Evolutionary conservation across 2,113 vertebrate species (phyloP), one percentile per base, ranked within the genome.

Genomic region (Nycticorax nycticorax): DNA sequence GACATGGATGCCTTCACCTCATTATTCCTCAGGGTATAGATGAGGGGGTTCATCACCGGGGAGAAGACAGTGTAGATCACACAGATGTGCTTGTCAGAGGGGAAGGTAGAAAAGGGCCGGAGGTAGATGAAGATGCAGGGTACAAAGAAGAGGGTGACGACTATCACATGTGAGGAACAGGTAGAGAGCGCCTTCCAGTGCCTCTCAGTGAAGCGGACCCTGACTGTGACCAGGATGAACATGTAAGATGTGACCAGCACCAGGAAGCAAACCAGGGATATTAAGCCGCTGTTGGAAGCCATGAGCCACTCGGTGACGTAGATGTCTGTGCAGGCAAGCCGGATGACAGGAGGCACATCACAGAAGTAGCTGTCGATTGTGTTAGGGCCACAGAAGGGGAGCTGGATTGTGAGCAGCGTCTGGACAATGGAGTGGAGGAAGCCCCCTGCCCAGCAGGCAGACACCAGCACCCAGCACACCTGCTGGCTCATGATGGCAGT

Each of bases 41-140:
- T 92, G 56, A 96, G 47, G 11, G 95, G 91, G 57, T 97, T 96
- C 84, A 96, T 37, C 80, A 91, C 19, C 0, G 95, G 95, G 3
- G 89, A 95, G 9, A 96, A 10, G 73, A 69, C 24, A 0, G 89
- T 97, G 74, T 52, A 75, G 60, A 89, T 82, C 52, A 91, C 14
- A 27, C 56, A 95, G 64, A 96, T 1, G 0, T 78, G 69, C 62
- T 56, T 91, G 80, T 71, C 39, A 0, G 22, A 12, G 77, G 89
- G 52, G 33, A 22, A 27, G 23, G 52, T 22, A 21, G 89, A 76
- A 12, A 88, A 86, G 1, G 96, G 97, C 2, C 43, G 43, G 45
- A 97, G 79, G 50, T 97, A 98, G 62, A 95, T 96, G 85, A 96
- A 93, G 55, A 97, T 78, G 33, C 89, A 94, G 35, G 97, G 96